These are phyloP conservation scores for Eumeta japonica DNA, from an alignment of 1,140 invertebrate genomes.

Conservation along the genomic window DNA sequence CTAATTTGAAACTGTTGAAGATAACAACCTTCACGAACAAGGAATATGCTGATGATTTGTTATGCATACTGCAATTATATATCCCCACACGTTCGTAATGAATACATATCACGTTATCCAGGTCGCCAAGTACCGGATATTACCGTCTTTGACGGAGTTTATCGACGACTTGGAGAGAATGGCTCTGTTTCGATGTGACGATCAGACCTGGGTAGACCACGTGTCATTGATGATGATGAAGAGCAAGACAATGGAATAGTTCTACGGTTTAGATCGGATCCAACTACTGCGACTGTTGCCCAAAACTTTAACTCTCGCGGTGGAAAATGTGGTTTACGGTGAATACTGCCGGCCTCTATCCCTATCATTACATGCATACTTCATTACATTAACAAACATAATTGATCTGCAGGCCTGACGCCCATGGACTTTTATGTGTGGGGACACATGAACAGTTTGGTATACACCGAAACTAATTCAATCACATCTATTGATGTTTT, in stretches of 20 bases:
- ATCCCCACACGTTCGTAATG: constrained; percentile 10
- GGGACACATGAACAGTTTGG: too few species aligned
- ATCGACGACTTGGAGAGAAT: constrained; percentile 15
- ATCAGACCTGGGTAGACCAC: constrained; percentile 14
- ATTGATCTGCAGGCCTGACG: too few species aligned
- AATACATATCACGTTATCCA: constrained; percentile 13
- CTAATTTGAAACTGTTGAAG: constrained; percentile 10
- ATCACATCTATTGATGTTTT: too few species aligned
- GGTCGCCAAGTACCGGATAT: constrained; percentile 11
- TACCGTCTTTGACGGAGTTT: constrained; percentile 11
- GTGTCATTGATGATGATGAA: constrained; percentile 11
- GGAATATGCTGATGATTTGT: constrained; percentile 11
- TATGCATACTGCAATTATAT: constrained; percentile 12
- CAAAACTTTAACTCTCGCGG: constrained; percentile 12
- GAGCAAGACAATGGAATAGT: constrained; percentile 11
- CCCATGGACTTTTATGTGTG: too few species aligned
- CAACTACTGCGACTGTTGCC: constrained; percentile 10
- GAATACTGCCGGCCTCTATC: too few species aligned
- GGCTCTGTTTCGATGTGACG: constrained; percentile 12
- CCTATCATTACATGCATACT: too few species aligned
- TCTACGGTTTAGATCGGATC: constrained; percentile 10
- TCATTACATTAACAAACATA: too few species aligned
- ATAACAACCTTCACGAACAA: constrained; percentile 9
- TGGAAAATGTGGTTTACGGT: constrained; percentile 15
- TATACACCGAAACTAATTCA: too few species aligned